phyloP scores from a whole-genome alignment of 1,140 invertebrate genomes.

The Conus ventricosus region DNA sequence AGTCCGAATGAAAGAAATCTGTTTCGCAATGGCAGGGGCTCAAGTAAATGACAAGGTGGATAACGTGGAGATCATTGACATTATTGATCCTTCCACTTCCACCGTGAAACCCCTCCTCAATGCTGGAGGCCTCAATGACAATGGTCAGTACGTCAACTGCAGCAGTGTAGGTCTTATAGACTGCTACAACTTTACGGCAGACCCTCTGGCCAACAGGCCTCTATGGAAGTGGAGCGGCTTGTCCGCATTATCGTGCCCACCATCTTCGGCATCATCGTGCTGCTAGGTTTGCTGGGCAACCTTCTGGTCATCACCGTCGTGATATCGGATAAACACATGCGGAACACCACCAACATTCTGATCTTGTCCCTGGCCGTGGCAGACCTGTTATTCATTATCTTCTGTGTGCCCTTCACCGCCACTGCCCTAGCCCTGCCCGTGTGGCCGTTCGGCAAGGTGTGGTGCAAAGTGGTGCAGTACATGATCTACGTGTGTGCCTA shows the following conservation, averaged over 20 bases:
- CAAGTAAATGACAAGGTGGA: slow-evolving; percentile 17
- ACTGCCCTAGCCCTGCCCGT: slow-evolving; percentile 72
- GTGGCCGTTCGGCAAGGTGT: slow-evolving; percentile 93
- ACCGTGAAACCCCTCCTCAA: slow-evolving; percentile 5
- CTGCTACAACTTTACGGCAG: slow-evolving; percentile 5
- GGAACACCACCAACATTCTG: slow-evolving; percentile 93
- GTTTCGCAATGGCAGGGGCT: background rate
- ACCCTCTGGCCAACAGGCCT: background rate
- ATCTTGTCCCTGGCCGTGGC: slow-evolving; percentile 90
- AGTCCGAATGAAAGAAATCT: background rate
- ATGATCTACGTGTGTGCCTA: slow-evolving; percentile 86
- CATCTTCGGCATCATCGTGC: slow-evolving; percentile 90
- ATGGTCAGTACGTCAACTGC: background rate
- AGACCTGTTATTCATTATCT: slow-evolving; percentile 94
- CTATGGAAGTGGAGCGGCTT: slow-evolving; percentile 50
- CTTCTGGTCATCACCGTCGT: slow-evolving; percentile 88
- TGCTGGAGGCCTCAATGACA: background rate
- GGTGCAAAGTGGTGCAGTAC: slow-evolving; percentile 93
- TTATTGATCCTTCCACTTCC: background rate
- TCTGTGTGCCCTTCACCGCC: slow-evolving; percentile 88
- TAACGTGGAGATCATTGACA: slow-evolving; percentile 3
- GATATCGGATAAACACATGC: slow-evolving; percentile 92
- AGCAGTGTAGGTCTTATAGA: background rate
- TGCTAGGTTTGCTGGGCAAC: slow-evolving; percentile 92
- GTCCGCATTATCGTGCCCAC: slow-evolving; percentile 81